These are phyloP conservation scores for Diabrotica undecimpunctata DNA, from an alignment of 1,140 invertebrate species.

Conservation along the genomic window DNA sequence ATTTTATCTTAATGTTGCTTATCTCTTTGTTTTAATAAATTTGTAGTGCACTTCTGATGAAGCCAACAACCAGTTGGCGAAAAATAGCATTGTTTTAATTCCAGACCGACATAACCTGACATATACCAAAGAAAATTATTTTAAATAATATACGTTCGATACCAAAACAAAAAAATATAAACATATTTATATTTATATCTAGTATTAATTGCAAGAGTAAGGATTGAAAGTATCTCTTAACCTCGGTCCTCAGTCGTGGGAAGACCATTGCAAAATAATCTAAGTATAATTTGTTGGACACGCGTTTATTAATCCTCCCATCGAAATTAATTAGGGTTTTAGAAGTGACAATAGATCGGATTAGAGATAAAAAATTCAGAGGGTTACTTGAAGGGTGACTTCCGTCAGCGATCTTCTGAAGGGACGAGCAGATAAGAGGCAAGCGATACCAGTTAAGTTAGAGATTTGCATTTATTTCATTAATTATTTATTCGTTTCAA, in stretches of 20 bases:
- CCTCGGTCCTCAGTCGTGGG: neutral
- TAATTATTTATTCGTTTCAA: too few species aligned
- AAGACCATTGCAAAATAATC: slow-evolving; percentile 4
- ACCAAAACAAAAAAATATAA: too few species aligned
- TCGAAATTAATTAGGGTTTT: slow-evolving; percentile 27
- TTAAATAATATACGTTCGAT: too few species aligned
- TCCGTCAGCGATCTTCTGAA: neutral
- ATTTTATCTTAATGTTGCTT: too few species aligned
- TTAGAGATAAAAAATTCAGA: slow-evolving; percentile 22
- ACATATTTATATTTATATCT: too few species aligned
- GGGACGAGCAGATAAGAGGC: neutral
- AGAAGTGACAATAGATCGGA: slow-evolving; percentile 24
- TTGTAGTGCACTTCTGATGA: too few species aligned
- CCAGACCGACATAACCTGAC: too few species aligned
- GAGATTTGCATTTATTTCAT: neutral
- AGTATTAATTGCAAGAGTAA: neutral
- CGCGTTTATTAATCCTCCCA: slow-evolving; percentile 28
- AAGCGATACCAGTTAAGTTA: neutral
- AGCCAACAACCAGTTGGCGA: too few species aligned
- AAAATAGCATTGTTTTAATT: too few species aligned
- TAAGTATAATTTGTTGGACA: slow-evolving; percentile 29
- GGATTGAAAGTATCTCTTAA: too few species aligned
- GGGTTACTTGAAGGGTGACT: slow-evolving; percentile 11
- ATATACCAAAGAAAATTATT: too few species aligned
- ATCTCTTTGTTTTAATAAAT: too few species aligned